Evolutionary conservation across 2,888 invertebrate species (phyloP), one percentile per base, ranked within the genome.

Genomic region (Norana najaformis): DNA sequence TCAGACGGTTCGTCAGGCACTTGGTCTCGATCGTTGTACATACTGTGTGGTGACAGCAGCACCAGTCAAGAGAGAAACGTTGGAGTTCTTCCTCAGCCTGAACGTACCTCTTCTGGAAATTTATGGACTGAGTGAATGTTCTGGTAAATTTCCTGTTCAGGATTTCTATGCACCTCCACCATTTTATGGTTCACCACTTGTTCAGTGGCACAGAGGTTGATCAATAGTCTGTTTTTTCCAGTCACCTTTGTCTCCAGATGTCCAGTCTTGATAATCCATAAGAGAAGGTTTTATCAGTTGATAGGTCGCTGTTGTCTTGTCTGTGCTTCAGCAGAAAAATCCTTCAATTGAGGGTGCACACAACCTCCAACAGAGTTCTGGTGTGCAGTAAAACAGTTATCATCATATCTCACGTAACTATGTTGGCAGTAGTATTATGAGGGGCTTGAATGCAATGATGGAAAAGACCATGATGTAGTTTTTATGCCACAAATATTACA

Each of bases 51-150:
- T 97, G 4, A 97, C 97, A 0, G 98, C 98, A 0, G 98, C 98
- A 0, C 98, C 98, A 0, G 96, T 98, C 92, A 96, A 97, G 0
- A 95, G 96, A 0, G 98, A 98, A 39, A 96, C 98, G 30, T 97
- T 98, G 94, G 97, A 97, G 94, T 98, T 97, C 95, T 98, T 98
- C 95, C 96, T 97, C 93, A 97, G 97, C 89, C 95, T 98, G 88
- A 97, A 98, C 94, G 96, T 98, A 92, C 97, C 97, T 4, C 96
- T 98, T 88, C 96, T 97, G 94, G 98, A 98, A 92, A 95, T 96
- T 0, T 98, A 97, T 93, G 98, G 98, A 89, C 94, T 94, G 94
- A 94, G 94, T 92, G 94, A 94, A 92, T 92, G 92, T 88, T 91
- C 94, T 90, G 94, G 94, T 94, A 90, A 90, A n/a, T 88, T 30